These are phyloP conservation scores for Pegoplata infirma DNA, from an alignment of 2,888 invertebrate genomes.

Conservation along the genomic window DNA sequence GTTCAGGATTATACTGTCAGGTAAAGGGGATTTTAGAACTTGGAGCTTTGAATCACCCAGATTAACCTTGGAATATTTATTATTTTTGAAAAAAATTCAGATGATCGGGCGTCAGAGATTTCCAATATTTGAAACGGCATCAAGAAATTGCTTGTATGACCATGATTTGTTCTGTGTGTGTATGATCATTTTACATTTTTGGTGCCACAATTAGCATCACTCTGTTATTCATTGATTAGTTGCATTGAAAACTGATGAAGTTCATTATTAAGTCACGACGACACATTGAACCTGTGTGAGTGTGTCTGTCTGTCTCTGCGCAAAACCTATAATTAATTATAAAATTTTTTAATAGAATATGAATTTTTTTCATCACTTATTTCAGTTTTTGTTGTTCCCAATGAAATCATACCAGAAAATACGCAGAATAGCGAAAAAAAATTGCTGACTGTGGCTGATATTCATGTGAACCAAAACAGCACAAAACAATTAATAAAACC, in stretches of 20 bases:
- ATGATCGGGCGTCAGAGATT: too few relatives aligned
- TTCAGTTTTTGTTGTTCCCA: background rate
- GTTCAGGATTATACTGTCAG: too few relatives aligned
- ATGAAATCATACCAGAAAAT: slow-evolving; percentile 25
- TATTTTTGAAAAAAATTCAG: too few relatives aligned
- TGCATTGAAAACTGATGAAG: slow-evolving; percentile 55
- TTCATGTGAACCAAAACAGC: slow-evolving; percentile 24
- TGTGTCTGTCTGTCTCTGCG: slow-evolving; percentile 6
- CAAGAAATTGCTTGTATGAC: too few relatives aligned
- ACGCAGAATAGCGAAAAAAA: background rate
- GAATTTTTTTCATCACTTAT: slow-evolving; percentile 16
- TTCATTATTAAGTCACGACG: slow-evolving; percentile 53
- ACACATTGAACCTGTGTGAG: slow-evolving; percentile 41
- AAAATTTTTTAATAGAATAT: slow-evolving; percentile 22
- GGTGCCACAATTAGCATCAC: slow-evolving; percentile 14
- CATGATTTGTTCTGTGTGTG: background rate
- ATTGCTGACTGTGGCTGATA: background rate
- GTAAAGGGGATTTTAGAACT: too few relatives aligned
- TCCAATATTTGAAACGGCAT: too few relatives aligned
- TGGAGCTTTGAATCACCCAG: too few relatives aligned
- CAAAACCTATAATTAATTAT: slow-evolving; percentile 42
- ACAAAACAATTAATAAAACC: slow-evolving; percentile 21
- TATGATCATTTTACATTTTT: too few relatives aligned
- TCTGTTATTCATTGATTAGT: slow-evolving; percentile 41
- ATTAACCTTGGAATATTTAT: too few relatives aligned